Conservation (phyloP, 2,113 vertebrate species). For the Sceloporus tristichus region DNA sequence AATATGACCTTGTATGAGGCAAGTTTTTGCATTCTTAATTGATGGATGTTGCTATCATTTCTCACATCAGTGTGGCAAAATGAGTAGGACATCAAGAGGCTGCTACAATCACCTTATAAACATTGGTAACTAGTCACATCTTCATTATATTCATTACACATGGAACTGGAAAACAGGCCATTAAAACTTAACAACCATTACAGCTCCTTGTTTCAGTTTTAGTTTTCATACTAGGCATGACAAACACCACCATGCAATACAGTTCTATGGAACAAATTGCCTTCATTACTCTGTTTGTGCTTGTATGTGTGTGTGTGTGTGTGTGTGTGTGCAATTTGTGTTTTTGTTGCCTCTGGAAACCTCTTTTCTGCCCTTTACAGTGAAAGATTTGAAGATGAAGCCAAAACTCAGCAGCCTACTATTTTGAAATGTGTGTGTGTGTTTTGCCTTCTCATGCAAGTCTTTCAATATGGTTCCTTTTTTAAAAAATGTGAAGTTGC, state of each 20-base stretch:
- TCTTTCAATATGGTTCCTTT: background rate
- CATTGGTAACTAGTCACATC: background rate
- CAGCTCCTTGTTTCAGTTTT: background rate
- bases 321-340: background rate
- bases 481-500: background rate
- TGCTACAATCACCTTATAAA: background rate
- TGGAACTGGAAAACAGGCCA: conserved; percentile 14
- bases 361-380: background rate
- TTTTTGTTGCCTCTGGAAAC: background rate
- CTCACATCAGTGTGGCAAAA: too few species aligned
- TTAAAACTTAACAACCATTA: conserved; percentile 21
- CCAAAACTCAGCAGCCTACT: background rate
- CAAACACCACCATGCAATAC: background rate
- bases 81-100: background rate
- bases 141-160: background rate
- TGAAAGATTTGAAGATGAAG: conserved; percentile 6
- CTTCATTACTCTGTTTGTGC: background rate
- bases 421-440: too few species aligned
- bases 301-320: background rate
- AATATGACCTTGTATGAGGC: background rate
- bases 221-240: conserved; percentile 1
- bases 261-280: background rate
- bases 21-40: background rate
- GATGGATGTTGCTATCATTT: background rate
- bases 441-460: background rate